These are phyloP conservation scores for Chiloscyllium plagiosum DNA, from an alignment of 2,113 vertebrate genomes.

Conservation along the genomic window DNA sequence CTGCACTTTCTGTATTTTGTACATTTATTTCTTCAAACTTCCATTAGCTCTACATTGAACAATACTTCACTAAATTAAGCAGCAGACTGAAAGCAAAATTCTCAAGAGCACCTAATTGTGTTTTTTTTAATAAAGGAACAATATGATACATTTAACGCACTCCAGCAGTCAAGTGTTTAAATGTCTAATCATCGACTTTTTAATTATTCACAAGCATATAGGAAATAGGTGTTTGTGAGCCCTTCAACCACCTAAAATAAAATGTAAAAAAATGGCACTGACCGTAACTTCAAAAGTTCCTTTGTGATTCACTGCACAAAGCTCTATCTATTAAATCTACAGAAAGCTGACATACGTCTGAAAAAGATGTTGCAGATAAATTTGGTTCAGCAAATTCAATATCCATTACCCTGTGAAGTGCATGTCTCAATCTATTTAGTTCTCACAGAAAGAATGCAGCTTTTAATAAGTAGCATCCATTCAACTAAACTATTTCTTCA, in stretches of 20 bases:
- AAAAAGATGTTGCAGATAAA: constrained; percentile 34
- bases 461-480: constrained; percentile 49
- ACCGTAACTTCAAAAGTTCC: constrained; percentile 16
- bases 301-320: constrained; percentile 7
- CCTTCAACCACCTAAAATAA: constrained; percentile 27
- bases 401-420: constrained; percentile 33
- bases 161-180: constrained; percentile 9
- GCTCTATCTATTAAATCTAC: constrained; percentile 31
- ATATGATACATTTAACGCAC: background rate
- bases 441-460: constrained; percentile 50
- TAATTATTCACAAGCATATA: background rate
- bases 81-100: background rate
- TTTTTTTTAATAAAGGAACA: background rate
- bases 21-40: background rate
- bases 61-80: background rate
- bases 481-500: constrained; percentile 47
- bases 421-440: constrained; percentile 40
- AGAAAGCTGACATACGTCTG: constrained; percentile 28
- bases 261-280: background rate
- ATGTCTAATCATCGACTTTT: background rate
- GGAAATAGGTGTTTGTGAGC: background rate
- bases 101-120: background rate
- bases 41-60: background rate
- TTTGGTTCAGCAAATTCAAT: constrained; percentile 32
- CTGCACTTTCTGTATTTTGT: background rate